Percentiles rank a stretch among this genome's conserved stretches.
Conservation (phyloP, 2,888 invertebrate species). For the Phasia obesa region DNA sequence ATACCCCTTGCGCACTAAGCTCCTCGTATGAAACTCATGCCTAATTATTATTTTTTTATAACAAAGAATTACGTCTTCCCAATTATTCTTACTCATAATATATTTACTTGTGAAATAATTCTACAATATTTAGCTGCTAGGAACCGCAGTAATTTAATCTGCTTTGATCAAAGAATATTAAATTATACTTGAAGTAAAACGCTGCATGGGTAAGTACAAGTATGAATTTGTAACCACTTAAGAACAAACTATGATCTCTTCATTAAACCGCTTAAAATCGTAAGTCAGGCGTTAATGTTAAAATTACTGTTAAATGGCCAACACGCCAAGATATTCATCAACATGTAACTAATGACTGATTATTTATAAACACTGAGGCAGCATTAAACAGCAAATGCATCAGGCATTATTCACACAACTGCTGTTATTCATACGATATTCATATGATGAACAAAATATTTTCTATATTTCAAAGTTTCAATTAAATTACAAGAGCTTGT, state of each 20-base stretch:
- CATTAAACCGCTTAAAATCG: constrained; percentile 44
- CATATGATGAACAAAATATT: background rate
- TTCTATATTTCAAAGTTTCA: constrained; percentile 17
- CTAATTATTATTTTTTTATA: too few relatives aligned
- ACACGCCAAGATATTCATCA: constrained; percentile 63
- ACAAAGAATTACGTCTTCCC: too few relatives aligned
- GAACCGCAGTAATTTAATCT: background rate
- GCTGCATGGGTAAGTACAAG: background rate
- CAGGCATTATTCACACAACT: background rate
- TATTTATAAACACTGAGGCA: constrained; percentile 25
- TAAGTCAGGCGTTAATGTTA: constrained; percentile 62
- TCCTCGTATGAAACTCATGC: too few relatives aligned
- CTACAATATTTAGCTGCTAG: too few relatives aligned
- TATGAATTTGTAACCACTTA: background rate
- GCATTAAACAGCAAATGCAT: constrained; percentile 13
- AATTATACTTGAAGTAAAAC: constrained; percentile 1
- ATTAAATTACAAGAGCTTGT: background rate
- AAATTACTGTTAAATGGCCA: constrained; percentile 65
- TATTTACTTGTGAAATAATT: too few relatives aligned
- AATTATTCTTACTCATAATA: too few relatives aligned
- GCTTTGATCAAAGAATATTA: background rate
- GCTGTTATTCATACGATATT: background rate
- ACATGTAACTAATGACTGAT: constrained; percentile 64
- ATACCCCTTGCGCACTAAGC: too few relatives aligned
- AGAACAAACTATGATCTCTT: constrained; percentile 60